Base-by-base conservation (phyloP, 2,113 vertebrate genomes). In the Calypte anna region DNA sequence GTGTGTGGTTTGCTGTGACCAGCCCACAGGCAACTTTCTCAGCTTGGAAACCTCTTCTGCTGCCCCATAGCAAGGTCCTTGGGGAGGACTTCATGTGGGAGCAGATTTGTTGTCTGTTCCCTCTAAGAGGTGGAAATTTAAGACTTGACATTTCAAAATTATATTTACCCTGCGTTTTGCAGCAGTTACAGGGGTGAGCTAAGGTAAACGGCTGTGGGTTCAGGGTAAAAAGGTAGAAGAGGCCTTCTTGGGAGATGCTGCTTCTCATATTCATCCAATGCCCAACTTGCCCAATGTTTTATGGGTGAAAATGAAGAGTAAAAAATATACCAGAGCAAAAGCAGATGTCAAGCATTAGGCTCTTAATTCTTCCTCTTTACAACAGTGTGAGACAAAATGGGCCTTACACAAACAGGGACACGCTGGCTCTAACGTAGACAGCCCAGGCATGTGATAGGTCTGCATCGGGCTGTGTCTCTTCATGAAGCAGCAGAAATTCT, bases 121-220 rank as follows among this genome's bases (percentile, higher is more conserved):
- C 31, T 44, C 1, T 3, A 70, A 38, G 31, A 83, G 13, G 38
- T 74, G 27, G 12, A 48, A 90, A 63, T 21, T 24, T 0, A 0
- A 81, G 16, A 69, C 30, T 48, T 78, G 31, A 28, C 33, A 28
- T 48, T 74, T 70, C 55, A 58, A 82, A 75, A 70, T 28, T 18
- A 8, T 21, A 50, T 82, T 91, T 82, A 30, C 20, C 12, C 38
- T 85, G 30, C 9, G 21, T 81, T 96, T 81, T 70, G 24, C 28
- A 80, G 20, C 2, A 9, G 9, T 38, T 15, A 51, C 44, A 17
- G 1, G 17, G 2, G 8, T 74, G 43, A 62, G 21, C n/a, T 57
- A 61, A 40, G 54, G 54, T 82, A 50, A 15, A 21, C 36, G 12
- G 22, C 48, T 11, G 12, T 20, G 30, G 40, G 24, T 24, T 53